phyloP scores from a whole-genome alignment of 2,113 vertebrate species.

The Microcebus lehilahytsara region DNA sequence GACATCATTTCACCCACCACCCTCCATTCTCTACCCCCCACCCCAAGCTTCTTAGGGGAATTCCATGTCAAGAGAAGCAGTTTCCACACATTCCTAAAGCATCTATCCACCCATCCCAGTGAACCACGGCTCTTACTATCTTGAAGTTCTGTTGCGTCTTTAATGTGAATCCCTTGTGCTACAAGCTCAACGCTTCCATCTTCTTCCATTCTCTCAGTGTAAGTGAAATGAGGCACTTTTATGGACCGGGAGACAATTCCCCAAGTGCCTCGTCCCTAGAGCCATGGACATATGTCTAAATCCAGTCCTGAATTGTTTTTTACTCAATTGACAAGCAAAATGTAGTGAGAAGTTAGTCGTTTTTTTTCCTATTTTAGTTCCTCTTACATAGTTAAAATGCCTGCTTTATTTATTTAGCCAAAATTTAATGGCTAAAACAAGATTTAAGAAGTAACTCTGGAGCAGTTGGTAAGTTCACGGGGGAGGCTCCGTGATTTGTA shows the following conservation, averaged over 20 bases:
- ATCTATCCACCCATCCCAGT: background rate
- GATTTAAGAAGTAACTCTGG: slow-evolving; percentile 49
- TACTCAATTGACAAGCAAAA: background rate
- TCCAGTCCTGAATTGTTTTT: background rate
- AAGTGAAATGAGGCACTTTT: background rate
- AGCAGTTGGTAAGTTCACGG: slow-evolving; percentile 30
- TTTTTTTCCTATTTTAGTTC: background rate
- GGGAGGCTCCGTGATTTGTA: slow-evolving; percentile 36
- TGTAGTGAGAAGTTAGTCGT: background rate
- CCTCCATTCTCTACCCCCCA: background rate
- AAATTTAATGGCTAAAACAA: slow-evolving; percentile 51
- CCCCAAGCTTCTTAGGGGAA: background rate
- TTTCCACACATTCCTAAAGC: background rate
- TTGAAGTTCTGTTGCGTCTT: background rate
- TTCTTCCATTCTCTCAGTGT: background rate
- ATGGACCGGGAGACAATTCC: background rate
- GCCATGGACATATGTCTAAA: background rate
- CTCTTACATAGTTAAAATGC: background rate
- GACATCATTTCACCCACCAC: background rate
- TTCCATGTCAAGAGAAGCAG: background rate
- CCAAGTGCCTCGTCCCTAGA: background rate
- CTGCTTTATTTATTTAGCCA: background rate
- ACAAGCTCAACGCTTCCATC: background rate
- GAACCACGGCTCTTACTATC: background rate
- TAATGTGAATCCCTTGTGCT: background rate